These are phyloP conservation scores for Sitobion miscanthi DNA, from an alignment of 1,140 invertebrate species.

Conservation along the genomic window DNA sequence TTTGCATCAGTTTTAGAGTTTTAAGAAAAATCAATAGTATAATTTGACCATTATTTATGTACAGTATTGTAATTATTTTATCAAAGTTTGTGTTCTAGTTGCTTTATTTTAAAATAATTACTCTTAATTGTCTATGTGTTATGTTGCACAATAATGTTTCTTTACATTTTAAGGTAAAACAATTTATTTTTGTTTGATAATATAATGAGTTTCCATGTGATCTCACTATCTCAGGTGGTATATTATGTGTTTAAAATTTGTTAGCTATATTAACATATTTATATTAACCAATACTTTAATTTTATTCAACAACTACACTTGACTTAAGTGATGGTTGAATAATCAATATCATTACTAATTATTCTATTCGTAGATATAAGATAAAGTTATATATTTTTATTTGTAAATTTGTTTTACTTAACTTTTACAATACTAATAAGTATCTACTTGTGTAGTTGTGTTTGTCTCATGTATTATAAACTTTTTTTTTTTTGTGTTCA, in stretches of 20 bases:
- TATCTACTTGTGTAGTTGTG: neutral
- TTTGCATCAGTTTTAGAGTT: neutral
- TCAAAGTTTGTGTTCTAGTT: neutral
- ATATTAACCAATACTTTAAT: neutral
- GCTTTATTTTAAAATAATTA: neutral
- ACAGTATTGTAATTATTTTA: neutral
- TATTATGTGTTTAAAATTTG: neutral
- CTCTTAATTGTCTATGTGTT: neutral
- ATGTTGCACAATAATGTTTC: neutral
- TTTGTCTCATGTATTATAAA: neutral
- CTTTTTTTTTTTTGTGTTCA: neutral
- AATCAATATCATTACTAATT: neutral
- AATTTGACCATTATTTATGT: neutral
- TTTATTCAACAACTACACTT: neutral
- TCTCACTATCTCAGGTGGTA: neutral
- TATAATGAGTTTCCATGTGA: conserved; percentile 1
- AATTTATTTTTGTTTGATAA: neutral
- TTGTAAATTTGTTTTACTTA: neutral
- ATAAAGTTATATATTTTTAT: neutral
- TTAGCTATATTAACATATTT: neutral
- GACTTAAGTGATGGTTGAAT: neutral
- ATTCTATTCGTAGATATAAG: neutral
- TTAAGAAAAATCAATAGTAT: neutral
- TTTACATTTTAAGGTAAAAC: neutral
- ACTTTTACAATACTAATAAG: neutral